A percentile compares a stretch with the other conserved stretches of the same genome.
Evolutionary conservation across 2,888 invertebrate species (phyloP).

Genomic region (Salticus scenicus): DNA sequence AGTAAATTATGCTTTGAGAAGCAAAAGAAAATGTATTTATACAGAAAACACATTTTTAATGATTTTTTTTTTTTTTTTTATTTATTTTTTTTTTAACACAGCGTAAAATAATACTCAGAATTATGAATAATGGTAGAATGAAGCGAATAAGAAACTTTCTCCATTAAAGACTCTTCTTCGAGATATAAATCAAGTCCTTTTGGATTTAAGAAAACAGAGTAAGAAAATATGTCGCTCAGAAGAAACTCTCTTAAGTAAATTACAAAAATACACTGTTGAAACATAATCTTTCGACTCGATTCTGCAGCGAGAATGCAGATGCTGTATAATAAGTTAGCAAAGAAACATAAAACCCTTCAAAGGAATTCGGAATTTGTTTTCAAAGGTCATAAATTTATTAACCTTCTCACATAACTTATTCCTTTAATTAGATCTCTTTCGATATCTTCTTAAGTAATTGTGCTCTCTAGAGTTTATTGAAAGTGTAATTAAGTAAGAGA

Average conservation of each 20-base stretch:
- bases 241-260: not conserved
- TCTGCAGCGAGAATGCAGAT: not conserved
- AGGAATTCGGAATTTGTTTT: too few species aligned
- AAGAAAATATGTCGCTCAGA: not conserved
- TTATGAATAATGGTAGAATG: not conserved
- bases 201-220: not conserved
- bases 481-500: too few species aligned
- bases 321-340: not conserved
- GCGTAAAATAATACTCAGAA: not conserved
- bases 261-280: not conserved
- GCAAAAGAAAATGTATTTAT: not conserved
- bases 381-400: too few species aligned
- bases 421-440: too few species aligned
- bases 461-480: too few species aligned
- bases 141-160: not conserved
- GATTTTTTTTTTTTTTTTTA: not conserved
- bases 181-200: constrained; percentile 4
- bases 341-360: too few species aligned
- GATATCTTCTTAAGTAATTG: too few species aligned
- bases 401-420: too few species aligned
- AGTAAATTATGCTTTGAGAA: constrained; percentile 3
- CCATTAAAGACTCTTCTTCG: constrained; percentile 1
- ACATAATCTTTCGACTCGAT: not conserved
- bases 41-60: not conserved
- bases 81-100: too few species aligned